A percentile compares a stretch with the other conserved stretches of the same genome.
phyloP scores from a whole-genome alignment of 2,888 invertebrate genomes.

The Malthinus seriepunctatus region DNA sequence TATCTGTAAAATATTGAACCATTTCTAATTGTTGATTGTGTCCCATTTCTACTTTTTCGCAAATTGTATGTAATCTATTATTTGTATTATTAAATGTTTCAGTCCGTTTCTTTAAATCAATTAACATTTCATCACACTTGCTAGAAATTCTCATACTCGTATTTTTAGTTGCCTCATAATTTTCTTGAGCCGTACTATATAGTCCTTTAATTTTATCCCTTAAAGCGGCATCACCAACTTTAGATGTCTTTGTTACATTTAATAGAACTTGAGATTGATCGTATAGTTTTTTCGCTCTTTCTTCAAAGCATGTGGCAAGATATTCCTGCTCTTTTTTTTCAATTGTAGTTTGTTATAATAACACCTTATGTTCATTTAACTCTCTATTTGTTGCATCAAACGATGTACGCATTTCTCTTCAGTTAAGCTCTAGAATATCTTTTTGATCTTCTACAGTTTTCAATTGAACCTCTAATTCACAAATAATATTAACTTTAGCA shows the following conservation, averaged over 20 bases:
- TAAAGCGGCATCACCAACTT: conserved; percentile 63
- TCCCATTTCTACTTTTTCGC: too few species aligned
- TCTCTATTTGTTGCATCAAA: conserved; percentile 33
- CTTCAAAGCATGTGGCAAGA: conserved; percentile 65
- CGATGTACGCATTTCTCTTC: conserved; percentile 16
- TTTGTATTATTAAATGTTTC: conserved; percentile 67
- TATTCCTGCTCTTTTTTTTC: conserved; percentile 68
- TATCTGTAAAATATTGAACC: too few species aligned
- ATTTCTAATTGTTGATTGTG: too few species aligned
- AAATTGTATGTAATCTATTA: too few species aligned
- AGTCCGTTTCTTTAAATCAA: conserved; percentile 84
- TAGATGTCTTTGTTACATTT: conserved; percentile 65
- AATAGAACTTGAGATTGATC: conserved; percentile 67
- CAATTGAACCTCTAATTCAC: conserved; percentile 69
- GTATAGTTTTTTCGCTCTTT: conserved; percentile 65
- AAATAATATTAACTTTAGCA: conserved; percentile 67
- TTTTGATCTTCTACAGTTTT: conserved; percentile 59
- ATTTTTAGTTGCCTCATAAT: too few species aligned
- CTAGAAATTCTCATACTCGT: too few species aligned
- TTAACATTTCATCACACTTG: conserved; percentile 56
- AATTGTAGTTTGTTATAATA: conserved; percentile 40
- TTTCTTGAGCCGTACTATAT: too few species aligned
- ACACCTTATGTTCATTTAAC: conserved; percentile 39
- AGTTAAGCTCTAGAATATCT: conserved; percentile 13
- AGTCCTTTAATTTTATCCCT: conserved; percentile 64